Conservation (phyloP, 1,140 invertebrate species). For the Spodoptera litura region DNA sequence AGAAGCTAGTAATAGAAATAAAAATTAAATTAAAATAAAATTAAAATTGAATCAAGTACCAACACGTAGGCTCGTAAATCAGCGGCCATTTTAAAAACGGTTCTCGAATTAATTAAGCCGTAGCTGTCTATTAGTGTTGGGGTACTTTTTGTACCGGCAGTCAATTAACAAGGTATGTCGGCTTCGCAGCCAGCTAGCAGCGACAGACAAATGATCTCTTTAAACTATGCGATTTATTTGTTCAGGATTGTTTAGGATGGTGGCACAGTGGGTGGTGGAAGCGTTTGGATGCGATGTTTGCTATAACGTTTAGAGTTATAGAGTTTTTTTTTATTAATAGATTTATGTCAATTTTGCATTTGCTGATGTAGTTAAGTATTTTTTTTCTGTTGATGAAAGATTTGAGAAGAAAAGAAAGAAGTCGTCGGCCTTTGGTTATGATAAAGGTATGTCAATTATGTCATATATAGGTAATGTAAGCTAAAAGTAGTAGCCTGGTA, state of each 20-base stretch:
- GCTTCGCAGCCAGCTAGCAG: slow-evolving; percentile 29
- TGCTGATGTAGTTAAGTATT: too few species aligned
- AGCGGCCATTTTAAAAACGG: slow-evolving; percentile 21
- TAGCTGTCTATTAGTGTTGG: slow-evolving; percentile 14
- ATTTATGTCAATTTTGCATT: too few species aligned
- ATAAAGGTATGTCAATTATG: too few species aligned
- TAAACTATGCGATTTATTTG: slow-evolving; percentile 46
- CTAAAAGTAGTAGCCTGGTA: too few species aligned
- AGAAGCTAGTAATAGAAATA: too few species aligned
- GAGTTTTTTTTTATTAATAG: background rate
- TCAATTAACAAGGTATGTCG: slow-evolving; percentile 30
- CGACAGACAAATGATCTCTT: slow-evolving; percentile 51
- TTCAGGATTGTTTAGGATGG: slow-evolving; percentile 8
- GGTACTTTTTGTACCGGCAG: slow-evolving; percentile 27
- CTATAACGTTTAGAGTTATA: background rate
- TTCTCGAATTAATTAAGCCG: background rate
- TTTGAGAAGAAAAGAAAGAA: too few species aligned
- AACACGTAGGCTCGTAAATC: background rate
- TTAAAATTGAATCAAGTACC: background rate
- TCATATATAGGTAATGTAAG: too few species aligned
- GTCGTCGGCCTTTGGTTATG: too few species aligned
- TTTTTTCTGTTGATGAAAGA: too few species aligned
- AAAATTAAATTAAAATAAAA: too few species aligned
- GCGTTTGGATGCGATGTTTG: background rate
- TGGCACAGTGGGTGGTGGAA: background rate